Base-by-base conservation (phyloP, 2,113 vertebrate species). In the Sapayoa aenigma region DNA sequence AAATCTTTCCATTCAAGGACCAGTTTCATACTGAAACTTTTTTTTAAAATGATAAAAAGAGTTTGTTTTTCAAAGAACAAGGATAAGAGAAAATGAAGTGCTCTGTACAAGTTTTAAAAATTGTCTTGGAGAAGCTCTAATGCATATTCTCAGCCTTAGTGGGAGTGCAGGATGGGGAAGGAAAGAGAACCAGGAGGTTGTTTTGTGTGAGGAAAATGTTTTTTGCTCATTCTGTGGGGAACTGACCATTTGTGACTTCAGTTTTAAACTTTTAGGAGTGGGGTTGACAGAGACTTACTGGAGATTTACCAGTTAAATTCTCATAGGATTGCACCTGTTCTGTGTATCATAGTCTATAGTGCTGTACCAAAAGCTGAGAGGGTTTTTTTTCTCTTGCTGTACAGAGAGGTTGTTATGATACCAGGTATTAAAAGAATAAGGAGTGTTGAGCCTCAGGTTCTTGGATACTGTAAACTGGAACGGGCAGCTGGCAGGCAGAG, bases 271-370 rank as follows among this genome's bases (percentile, higher is more conserved):
- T 58, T 68, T 2, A 44, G 39, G 27, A 69, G 2, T 72, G 78
- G 5, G 41, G 17, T 79, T 53, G 22, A 46, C 23, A 77, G 44
- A 63, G 47, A 35, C 71, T 74, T 63, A 11, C 27, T 71, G 56
- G 30, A 49, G 27, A 35, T 60, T 69, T 39, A n/a, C 18, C 12
- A 31, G 37, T 44, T 59, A 60, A 41, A 39, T 82, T 82, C 42
- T 71, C 18, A 12, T 37, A 79, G 21, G 12, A 25, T 84, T 47
- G 12, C 11, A 37, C 11, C 19, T 75, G 12, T 52, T 82, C 31
- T 60, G 35, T 0, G 0, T 30, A 9, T 63, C n/a, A 4, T 6
- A 39, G 24, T 71, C 31, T 68, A 23, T 39, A 52, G 49, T 79
- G 21, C 42, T 67, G 33, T 82, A 14, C 28, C 4, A 3, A 58